Evolutionary conservation across 2,888 invertebrate species (phyloP).

Genomic region (Drosophila gaucha): DNA sequence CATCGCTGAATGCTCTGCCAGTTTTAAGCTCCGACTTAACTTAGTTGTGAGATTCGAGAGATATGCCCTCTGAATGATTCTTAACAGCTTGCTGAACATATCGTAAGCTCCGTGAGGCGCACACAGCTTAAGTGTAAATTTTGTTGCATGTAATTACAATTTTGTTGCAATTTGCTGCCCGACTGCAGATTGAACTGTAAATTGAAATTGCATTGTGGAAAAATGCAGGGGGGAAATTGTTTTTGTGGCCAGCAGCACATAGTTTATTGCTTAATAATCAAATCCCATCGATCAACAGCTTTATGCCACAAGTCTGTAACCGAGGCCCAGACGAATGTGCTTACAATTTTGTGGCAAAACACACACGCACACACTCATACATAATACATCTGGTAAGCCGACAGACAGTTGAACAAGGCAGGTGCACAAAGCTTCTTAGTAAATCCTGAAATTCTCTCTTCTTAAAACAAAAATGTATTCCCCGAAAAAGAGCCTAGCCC

Average conservation of each 20-base stretch:
- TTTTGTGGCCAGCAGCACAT: slow-evolving; percentile 40
- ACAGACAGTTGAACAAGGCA: slow-evolving; percentile 11
- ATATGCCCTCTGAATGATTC: slow-evolving; percentile 5
- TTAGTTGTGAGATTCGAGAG: slow-evolving; percentile 1
- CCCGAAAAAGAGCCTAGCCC: neutral
- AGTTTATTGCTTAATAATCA: slow-evolving; percentile 64
- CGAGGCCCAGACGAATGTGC: slow-evolving; percentile 15
- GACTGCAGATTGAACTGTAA: slow-evolving; percentile 44
- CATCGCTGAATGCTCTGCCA: slow-evolving; percentile 37
- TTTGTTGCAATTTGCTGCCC: slow-evolving; percentile 36
- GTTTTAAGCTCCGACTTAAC: slow-evolving; percentile 33
- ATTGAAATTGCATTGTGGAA: slow-evolving; percentile 57
- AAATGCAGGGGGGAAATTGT: slow-evolving; percentile 37
- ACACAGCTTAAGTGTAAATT: slow-evolving; percentile 18
- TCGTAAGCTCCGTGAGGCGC: neutral
- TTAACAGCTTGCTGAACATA: slow-evolving; percentile 2
- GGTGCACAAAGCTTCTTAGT: neutral
- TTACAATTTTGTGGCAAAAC: slow-evolving; percentile 30
- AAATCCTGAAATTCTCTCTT: slow-evolving; percentile 2
- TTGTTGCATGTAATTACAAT: slow-evolving; percentile 70
- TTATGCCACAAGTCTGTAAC: slow-evolving; percentile 36
- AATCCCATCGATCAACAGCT: slow-evolving; percentile 61
- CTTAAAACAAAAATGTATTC: neutral
- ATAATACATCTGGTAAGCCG: slow-evolving; percentile 8
- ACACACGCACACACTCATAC: slow-evolving; percentile 8